A percentile compares a stretch with the other conserved stretches of the same genome.
phyloP scores from a whole-genome alignment of 2,797 vertebrate genomes.

The Siniperca undulata region DNA sequence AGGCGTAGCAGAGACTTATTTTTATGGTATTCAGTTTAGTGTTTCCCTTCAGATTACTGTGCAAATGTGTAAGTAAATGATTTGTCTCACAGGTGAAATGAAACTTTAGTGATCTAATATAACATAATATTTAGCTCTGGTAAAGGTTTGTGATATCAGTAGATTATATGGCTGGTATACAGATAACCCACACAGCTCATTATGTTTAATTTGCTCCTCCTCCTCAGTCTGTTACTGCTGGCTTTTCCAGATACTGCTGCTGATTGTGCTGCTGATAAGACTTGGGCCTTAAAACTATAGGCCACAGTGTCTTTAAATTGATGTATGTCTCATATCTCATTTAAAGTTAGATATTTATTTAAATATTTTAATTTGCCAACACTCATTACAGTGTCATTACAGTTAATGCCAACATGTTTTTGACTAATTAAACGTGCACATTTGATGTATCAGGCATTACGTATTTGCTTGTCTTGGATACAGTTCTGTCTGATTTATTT shows the following conservation, averaged over 20 bases:
- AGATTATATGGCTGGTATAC: not conserved
- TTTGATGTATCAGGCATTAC: constrained; percentile 14
- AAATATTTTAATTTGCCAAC: constrained; percentile 3
- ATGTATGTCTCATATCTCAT: not conserved
- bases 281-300: not conserved
- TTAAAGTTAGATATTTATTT: not conserved
- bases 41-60: constrained; percentile 1
- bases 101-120: not conserved
- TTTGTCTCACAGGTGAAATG: constrained; percentile 16
- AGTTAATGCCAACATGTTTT: constrained; percentile 6
- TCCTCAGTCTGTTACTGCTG: constrained; percentile 3
- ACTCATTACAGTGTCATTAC: not conserved
- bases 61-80: constrained; percentile 3
- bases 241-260: not conserved
- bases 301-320: not conserved
- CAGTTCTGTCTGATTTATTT: constrained; percentile 34
- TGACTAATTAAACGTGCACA: constrained; percentile 16
- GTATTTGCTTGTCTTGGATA: not conserved
- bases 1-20: not conserved
- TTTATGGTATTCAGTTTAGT: not conserved
- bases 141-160: not conserved
- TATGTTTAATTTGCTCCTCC: constrained; percentile 21
- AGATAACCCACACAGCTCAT: constrained; percentile 2
- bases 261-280: not conserved
- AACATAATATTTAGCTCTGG: constrained; percentile 12